A percentile compares a stretch with the other conserved stretches of the same genome.
Conservation (phyloP, 1,140 invertebrate genomes). For the Cotesia vestalis region DNA sequence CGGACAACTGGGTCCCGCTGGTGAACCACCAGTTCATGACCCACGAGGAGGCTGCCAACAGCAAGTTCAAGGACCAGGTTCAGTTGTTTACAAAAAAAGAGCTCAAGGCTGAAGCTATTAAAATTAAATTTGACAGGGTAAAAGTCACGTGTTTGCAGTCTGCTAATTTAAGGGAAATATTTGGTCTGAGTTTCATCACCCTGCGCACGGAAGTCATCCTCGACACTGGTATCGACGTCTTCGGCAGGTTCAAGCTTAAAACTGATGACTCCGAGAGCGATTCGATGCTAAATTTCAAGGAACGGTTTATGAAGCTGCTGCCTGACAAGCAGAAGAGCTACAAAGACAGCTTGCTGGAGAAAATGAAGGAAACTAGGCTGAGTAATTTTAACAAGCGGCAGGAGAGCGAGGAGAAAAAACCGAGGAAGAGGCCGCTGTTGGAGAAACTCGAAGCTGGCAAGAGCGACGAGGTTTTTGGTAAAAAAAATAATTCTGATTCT, state of each 20-base stretch:
- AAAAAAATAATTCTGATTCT: conserved; percentile 11
- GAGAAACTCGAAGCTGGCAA: conserved; percentile 54
- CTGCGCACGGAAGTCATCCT: conserved; percentile 55
- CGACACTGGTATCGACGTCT: conserved; percentile 56
- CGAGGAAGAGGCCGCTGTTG: conserved; percentile 50
- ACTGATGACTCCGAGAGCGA: conserved; percentile 37
- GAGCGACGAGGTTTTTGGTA: conserved; percentile 48
- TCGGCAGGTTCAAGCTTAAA: conserved; percentile 60
- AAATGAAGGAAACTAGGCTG: conserved; percentile 46
- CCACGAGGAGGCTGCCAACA: conserved; percentile 58
- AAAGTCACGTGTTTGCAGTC: conserved; percentile 63
- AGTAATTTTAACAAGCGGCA: conserved; percentile 52
- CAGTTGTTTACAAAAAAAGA: conserved; percentile 61
- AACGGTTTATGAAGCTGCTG: conserved; percentile 51
- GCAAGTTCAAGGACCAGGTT: conserved; percentile 59
- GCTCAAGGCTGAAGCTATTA: conserved; percentile 53
- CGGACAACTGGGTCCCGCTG: conserved; percentile 59
- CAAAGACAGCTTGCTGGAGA: conserved; percentile 49
- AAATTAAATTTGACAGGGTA: conserved; percentile 57
- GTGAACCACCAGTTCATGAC: conserved; percentile 59
- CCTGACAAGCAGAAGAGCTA: conserved; percentile 47
- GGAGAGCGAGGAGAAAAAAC: conserved; percentile 40
- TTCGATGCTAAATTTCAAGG: conserved; percentile 50
- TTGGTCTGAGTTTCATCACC: conserved; percentile 56
- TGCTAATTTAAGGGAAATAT: conserved; percentile 57